Evolutionary conservation across 2,888 invertebrate species (phyloP), one percentile per base, ranked within the genome.

Genomic region (Dryobota labecula): DNA sequence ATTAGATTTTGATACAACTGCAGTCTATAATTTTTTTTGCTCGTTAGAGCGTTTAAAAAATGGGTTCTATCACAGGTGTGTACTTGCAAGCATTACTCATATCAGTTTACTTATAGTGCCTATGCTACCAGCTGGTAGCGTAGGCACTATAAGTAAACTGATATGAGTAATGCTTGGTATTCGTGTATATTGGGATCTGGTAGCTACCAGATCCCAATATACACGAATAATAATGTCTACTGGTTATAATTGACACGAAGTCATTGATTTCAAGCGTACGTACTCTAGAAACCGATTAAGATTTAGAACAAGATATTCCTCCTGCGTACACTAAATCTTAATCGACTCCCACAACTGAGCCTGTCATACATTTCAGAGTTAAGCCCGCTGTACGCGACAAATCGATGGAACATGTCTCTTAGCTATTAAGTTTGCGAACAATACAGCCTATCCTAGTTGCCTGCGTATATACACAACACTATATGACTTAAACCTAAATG

Each of bases 391-490:
- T 41, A 24, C 62, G 49, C 53, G 41, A 45, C 45, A 45, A 67
- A 43, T 74, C 33, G 49, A 64, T 69, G 45, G n/a, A 27, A 27
- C 36, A 51, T 56, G 60, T 64, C 60, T 69, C 51, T 30, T 30
- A 41, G 30, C 33, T 47, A n/a, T 63, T 49, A 60, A 68, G 68
- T 74, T 80, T 24, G 62, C n/a, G 49, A 58, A 74, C 75, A 54
- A 43, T 43, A 30, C 38, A 43, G 75, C 54, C 49, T 74, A 11
- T 33, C 27, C 76, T 47, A 27, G n/a, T 62, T n/a, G 47, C 43
- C n/a, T 33, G 27, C 33, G 54, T n/a, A 49, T 36, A 4, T 7
- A 45, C 13, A 60, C 27, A 51, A 36, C 30, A 54, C 54, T 24
- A 54, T 63, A n/a, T n/a, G n/a, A n/a, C n/a, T n/a, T n/a, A n/a